Conservation (phyloP, 1,140 invertebrate species). For the Scaptomyza pallida region DNA sequence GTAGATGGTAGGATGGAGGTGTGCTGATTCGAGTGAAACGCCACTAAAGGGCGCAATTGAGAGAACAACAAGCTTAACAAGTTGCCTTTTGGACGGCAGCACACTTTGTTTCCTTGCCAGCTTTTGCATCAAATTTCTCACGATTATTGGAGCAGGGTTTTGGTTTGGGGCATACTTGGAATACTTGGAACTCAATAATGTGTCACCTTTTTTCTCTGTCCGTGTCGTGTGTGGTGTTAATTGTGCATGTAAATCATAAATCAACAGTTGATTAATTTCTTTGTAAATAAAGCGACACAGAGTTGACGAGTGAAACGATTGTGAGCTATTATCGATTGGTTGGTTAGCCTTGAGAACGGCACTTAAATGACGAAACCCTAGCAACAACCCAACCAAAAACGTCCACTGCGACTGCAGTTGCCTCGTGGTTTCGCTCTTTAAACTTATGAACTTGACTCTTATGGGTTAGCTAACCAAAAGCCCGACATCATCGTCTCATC, state of each 20-base stretch:
- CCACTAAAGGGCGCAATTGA: conserved; percentile 67
- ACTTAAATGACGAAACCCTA: conserved; percentile 28
- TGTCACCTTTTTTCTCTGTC: conserved; percentile 65
- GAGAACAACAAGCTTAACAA: conserved; percentile 77
- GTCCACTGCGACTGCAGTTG: conserved; percentile 22
- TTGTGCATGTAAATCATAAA: conserved; percentile 70
- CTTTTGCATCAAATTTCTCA: conserved; percentile 6
- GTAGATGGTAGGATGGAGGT: neutral
- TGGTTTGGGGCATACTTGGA: neutral
- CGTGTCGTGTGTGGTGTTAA: conserved; percentile 43
- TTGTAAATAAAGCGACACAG: conserved; percentile 33
- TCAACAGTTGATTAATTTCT: conserved; percentile 63
- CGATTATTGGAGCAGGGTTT: conserved; percentile 5
- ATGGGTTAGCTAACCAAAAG: conserved; percentile 53
- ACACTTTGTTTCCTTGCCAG: conserved; percentile 39
- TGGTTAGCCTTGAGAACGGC: conserved; percentile 42
- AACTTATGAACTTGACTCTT: conserved; percentile 78
- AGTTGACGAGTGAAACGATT: conserved; percentile 1
- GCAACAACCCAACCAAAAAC: conserved; percentile 28
- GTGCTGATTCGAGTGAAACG: conserved; percentile 45
- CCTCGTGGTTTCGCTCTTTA: conserved; percentile 46
- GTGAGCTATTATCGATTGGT: conserved; percentile 68
- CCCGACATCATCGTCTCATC: conserved; percentile 7
- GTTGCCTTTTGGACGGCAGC: conserved; percentile 45
- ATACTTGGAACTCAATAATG: conserved; percentile 53